Base-by-base conservation (phyloP, 1,140 invertebrate genomes). In the Argopecten irradians region DNA sequence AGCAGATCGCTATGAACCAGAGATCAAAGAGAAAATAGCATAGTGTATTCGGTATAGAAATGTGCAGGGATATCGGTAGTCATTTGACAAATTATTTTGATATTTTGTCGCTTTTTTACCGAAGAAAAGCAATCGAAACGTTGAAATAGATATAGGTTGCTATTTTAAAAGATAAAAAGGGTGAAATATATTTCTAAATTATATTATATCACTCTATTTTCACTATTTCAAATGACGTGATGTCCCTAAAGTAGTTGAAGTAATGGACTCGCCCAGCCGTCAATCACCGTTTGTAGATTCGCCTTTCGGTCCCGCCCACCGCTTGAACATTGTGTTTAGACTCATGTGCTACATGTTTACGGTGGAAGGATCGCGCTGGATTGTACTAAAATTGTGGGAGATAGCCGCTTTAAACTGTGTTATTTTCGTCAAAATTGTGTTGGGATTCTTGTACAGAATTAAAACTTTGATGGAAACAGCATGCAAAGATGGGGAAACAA, bases 401-500 rank as follows among this genome's bases (percentile, higher is more conserved):
- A 83, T 83, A 83, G 14, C 32, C 83, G 36, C n/a, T 87, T 28
- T 41, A 34, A 7, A 39, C 28, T 41, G 83, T 39, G 43, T 83
- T 84, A 46, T 34, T 87, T 32, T 82, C 33, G 41, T 84, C 46
- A 87, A 34, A 41, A 84, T 84, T 84, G 83, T 84, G 32, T 82
- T 36, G 71, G 33, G 16, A 87, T 43, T 5, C 82, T 84, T 84
- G 41, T 32, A 32, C 71, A 35, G 36, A 82, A 35, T 71, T 71
- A 1, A 87, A 34, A 46, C 46, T 46, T 87, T 87, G 86, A 87
- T 89, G 86, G 88, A 87, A 85, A 28, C 85, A n/a, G 33, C 19
- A 33, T 83, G 36, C 19, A 84, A 36, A 32, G n/a, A 89, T 89
- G 89, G 89, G 89, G 55, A 89, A 89, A 71, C 89, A 89, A 33